A percentile compares a stretch with the other conserved stretches of the same genome.
phyloP scores from a whole-genome alignment of 1,140 invertebrate genomes.

The Steinernema feltiae region DNA sequence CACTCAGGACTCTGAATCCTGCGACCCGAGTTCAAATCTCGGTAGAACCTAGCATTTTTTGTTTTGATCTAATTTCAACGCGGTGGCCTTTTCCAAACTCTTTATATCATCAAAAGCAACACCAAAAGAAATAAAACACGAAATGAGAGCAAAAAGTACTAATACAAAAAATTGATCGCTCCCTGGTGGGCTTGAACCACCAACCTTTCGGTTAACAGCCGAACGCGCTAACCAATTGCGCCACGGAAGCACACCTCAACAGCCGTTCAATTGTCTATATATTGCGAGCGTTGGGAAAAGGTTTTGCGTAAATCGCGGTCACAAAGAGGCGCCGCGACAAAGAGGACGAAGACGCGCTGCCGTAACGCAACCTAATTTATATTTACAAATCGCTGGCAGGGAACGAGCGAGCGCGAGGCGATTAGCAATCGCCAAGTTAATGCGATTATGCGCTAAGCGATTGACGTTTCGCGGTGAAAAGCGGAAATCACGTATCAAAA shows the following conservation, averaged over 20 bases:
- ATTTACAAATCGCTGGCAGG: background rate
- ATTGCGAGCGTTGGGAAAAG: no score
- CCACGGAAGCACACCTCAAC: no score
- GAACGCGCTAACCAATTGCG: conserved; percentile 32
- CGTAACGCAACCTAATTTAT: conserved; percentile 15
- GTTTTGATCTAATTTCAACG: no score
- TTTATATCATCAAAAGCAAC: no score
- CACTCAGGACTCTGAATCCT: conserved; percentile 58
- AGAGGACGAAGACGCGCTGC: background rate
- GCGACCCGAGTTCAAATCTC: conserved; percentile 56
- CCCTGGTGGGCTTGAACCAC: conserved; percentile 30
- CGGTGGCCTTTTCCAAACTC: no score
- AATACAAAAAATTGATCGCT: no score
- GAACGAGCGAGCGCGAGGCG: background rate
- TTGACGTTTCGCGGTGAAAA: background rate
- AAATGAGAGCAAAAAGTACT: no score
- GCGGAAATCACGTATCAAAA: background rate
- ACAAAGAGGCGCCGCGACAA: background rate
- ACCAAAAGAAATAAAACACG: no score
- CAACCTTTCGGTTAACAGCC: conserved; percentile 34
- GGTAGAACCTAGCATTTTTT: conserved; percentile 40
- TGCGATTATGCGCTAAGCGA: background rate
- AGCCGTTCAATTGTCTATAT: no score
- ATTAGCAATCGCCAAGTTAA: background rate
- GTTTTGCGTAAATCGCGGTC: background rate